Evolutionary conservation across 2,113 vertebrate species (phyloP).

Genomic region (Cyphomyrus discorhynchus): DNA sequence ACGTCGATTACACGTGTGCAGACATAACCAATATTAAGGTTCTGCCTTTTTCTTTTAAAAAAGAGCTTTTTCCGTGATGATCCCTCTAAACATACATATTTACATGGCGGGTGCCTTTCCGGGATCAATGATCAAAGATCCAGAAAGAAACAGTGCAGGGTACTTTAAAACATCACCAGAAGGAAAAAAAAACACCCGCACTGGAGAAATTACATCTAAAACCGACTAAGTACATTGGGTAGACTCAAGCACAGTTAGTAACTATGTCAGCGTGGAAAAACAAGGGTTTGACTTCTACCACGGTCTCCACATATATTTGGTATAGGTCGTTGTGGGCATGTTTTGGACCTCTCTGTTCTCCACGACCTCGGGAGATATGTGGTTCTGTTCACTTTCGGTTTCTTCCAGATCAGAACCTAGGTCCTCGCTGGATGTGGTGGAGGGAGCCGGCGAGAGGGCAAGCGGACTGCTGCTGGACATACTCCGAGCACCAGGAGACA

Average conservation of each 20-base stretch:
- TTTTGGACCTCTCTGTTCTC: conserved; percentile 45
- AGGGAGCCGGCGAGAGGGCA: conserved; percentile 46
- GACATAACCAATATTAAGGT: background rate
- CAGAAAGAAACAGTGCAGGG: conserved; percentile 1
- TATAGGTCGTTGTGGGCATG: conserved; percentile 43
- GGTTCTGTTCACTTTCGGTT: conserved; percentile 66
- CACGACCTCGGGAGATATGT: conserved; percentile 49
- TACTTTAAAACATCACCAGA: background rate
- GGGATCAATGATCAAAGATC: background rate
- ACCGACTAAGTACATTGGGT: background rate
- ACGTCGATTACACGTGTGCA: background rate
- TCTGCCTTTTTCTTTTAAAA: background rate
- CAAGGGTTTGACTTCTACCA: conserved; percentile 63
- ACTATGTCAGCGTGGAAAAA: background rate
- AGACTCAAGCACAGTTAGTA: background rate
- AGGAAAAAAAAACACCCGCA: background rate
- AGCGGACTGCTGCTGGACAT: conserved; percentile 20
- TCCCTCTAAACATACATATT: conserved; percentile 16
- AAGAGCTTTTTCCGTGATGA: conserved; percentile 40
- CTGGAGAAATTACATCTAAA: background rate
- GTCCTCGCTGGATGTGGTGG: conserved; percentile 61
- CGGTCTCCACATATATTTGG: conserved; percentile 81
- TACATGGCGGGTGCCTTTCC: conserved; percentile 34
- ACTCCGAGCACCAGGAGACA: conserved; percentile 33
- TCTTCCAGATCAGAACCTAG: conserved; percentile 78